Evolutionary conservation across 2,888 invertebrate genomes (phyloP), one percentile per base, ranked within the genome.

Genomic region (Chrysolina americana): DNA sequence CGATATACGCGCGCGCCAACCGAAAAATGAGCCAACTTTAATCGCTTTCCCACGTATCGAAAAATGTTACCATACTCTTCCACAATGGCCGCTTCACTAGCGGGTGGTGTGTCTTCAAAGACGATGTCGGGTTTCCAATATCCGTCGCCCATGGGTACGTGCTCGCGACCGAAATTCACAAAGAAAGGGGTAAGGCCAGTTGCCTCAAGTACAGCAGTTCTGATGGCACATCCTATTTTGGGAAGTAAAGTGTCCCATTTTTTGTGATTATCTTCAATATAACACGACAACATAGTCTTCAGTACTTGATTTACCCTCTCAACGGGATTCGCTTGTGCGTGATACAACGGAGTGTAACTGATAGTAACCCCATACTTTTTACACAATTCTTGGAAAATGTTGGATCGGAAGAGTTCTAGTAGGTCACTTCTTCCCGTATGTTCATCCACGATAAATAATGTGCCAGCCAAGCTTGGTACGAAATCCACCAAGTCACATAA

Each of bases 241-340:
- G 66, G 50, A 6, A 80, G 65, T 62, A 75, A 53, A 48, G 64
- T 73, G 62, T 80, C 79, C 78, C 80, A 80, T 9, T 56, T 50
- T 0, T 66, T 65, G 23, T 85, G 85, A 28, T 81, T 76, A 0
- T 79, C 75, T 0, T 41, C 65, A 0, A 84, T 77, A 36, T 79
- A 85, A 11, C 82, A 71, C 0, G 80, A 53, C 1, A 85, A 78
- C 80, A 85, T 83, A 0, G 82, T 83, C 70, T 84, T 83, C 1
- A 85, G 41, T 0, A 83, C 82, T 17, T 81, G 41, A 62, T 85
- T n/a, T 85, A 81, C 78, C 15, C 85, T 50, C 71, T 86, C 85
- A 0, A 81, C 81, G 0, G 83, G 83, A 71, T 86, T 84, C 2
- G 81, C 81, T 63, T 85, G 84, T 23, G 63, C 15, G 8, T 59